Evolutionary conservation across 2,888 invertebrate genomes (phyloP), one percentile per base, ranked within the genome.

Genomic region (Pemphredon lugubris): DNA sequence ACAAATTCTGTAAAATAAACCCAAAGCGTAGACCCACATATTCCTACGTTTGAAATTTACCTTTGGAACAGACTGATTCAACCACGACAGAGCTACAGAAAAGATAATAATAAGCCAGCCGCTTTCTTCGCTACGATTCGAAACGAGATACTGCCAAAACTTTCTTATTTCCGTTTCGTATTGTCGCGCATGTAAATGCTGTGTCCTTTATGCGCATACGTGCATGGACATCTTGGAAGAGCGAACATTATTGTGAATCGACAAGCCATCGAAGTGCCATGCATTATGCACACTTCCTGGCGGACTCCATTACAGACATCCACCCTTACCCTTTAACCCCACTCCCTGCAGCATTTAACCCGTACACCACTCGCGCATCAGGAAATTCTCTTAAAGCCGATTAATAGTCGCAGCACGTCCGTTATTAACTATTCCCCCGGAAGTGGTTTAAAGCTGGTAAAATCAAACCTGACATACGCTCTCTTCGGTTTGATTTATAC

Each of bases 371-470:
- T 50, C 66, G 57, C 37, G 69, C 70, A 51, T 58, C 71, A 40
- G 67, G 77, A 79, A 83, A 83, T 79, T 76, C 77, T 75, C 58
- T 69, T 64, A 74, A 77, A 79, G 75, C 79, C 83, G 81, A 86
- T 88, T 86, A 85, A 84, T 80, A 88, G 83, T 84, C 86, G 65
- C 69, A 75, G 82, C 88, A 88, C 88, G 88, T 88, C 77, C 83
- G 84, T 86, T 88, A 88, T 88, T 88, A 87, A 84, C 85, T 75
- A 84, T 86, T 87, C 83, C 80, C 79, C 71, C 63, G 70, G 60
- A 68, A 58, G 57, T 54, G 68, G 77, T 73, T 70, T 73, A 72
- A 81, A 81, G 82, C 79, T 81, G 73, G 72, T 77, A 74, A 84
- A 84, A 84, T 84, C 79, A 82, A 83, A 83, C 75, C 79, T 77